Evolutionary conservation across 2,888 invertebrate species (phyloP).

Genomic region (Sinelater perroti): DNA sequence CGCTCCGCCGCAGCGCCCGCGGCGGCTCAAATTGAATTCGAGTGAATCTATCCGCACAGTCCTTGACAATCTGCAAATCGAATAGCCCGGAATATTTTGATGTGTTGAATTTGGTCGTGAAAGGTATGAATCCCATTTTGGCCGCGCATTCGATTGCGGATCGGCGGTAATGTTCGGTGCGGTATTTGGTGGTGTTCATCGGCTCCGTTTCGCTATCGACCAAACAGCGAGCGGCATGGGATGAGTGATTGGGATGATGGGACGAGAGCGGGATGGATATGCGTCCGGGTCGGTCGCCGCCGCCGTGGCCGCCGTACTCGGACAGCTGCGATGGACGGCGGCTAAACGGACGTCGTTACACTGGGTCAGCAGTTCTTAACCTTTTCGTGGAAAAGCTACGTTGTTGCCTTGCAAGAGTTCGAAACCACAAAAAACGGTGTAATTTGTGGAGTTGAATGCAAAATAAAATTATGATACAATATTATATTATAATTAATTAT

Average conservation of each 20-base stretch:
- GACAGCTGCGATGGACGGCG: conserved; percentile 11
- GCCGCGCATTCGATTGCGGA: conserved; percentile 25
- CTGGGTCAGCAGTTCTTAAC: too few species aligned
- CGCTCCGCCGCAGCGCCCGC: conserved; percentile 36
- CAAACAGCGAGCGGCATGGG: conserved; percentile 7
- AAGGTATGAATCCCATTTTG: conserved; percentile 40
- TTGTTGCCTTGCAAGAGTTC: too few species aligned
- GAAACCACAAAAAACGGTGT: too few species aligned
- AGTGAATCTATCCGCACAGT: conserved; percentile 45
- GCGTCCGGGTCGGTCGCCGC: conserved; percentile 8
- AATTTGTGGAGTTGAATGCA: too few species aligned
- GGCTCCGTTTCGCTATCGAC: conserved; percentile 30
- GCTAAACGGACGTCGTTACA: conserved; percentile 17
- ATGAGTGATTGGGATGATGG: conserved; percentile 6
- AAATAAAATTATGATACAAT: too few species aligned
- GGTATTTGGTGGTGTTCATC: conserved; percentile 32
- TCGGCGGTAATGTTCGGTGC: conserved; percentile 30
- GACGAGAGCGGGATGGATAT: conserved; percentile 6
- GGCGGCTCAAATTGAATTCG: conserved; percentile 44
- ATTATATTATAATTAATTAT: too few species aligned
- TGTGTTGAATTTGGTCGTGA: conserved; percentile 37
- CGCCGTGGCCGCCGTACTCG: conserved; percentile 8
- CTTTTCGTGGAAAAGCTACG: too few species aligned
- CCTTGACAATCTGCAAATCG: conserved; percentile 46
- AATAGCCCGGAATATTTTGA: conserved; percentile 42